Evolutionary conservation across 2,797 vertebrate genomes (phyloP).

Genomic region (Spheniscus humboldti): DNA sequence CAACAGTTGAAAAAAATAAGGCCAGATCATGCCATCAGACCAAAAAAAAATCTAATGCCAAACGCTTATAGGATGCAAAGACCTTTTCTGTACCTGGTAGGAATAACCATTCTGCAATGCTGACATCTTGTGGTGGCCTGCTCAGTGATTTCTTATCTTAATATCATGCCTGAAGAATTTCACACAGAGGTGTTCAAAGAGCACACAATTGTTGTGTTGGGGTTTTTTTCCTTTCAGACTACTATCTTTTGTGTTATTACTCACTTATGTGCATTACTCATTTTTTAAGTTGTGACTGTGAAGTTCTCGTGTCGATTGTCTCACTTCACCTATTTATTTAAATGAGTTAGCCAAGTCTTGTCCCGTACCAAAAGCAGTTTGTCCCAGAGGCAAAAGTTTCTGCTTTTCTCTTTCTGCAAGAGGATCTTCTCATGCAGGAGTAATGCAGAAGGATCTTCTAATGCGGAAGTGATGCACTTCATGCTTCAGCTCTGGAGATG

Average conservation of each 20-base stretch:
- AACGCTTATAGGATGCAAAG: not conserved
- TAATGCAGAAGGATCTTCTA: not conserved
- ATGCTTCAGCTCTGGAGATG: not conserved
- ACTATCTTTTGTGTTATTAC: not conserved
- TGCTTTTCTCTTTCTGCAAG: not conserved
- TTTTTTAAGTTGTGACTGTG: not conserved
- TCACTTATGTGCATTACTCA: not conserved
- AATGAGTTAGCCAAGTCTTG: not conserved
- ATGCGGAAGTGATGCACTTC: not conserved
- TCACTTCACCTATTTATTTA: not conserved
- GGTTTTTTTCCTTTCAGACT: not conserved
- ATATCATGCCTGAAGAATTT: not conserved
- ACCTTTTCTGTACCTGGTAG: not conserved
- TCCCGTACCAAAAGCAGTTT: not conserved
- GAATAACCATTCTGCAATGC: constrained; percentile 35
- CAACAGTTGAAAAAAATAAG: not conserved
- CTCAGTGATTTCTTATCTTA: not conserved
- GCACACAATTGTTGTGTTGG: not conserved
- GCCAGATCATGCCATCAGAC: not conserved
- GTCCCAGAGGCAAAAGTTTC: not conserved
- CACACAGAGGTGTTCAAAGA: not conserved
- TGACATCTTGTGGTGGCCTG: constrained; percentile 51
- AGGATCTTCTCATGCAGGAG: not conserved
- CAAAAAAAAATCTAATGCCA: not conserved
- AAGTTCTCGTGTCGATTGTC: not conserved